These are phyloP conservation scores for Columba guinea DNA, from an alignment of 2,797 vertebrate genomes.

Conservation along the genomic window DNA sequence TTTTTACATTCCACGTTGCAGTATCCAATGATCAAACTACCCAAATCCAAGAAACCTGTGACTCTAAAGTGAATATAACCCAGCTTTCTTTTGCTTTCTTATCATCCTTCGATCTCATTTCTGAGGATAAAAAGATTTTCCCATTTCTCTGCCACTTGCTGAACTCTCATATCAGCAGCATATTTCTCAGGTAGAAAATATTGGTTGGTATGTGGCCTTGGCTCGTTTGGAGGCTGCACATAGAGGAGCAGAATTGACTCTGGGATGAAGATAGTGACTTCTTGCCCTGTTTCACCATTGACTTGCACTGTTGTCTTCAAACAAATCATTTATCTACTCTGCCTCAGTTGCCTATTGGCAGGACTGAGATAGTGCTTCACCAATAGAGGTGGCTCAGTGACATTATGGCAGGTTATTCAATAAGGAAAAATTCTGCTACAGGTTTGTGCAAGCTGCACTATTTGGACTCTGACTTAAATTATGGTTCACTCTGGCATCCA, in stretches of 20 bases:
- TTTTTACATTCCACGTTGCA: fast-evolving
- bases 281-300: not conserved
- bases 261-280: not conserved
- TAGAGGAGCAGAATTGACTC: not conserved
- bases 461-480: not conserved
- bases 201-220: not conserved
- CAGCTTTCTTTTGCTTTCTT: not conserved
- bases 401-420: not conserved
- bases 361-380: not conserved
- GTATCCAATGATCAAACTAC: not conserved
- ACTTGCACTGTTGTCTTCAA: not conserved
- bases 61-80: not conserved
- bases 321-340: not conserved
- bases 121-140: not conserved
- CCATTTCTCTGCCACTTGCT: not conserved
- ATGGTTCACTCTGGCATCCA: not conserved
- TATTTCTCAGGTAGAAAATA: not conserved
- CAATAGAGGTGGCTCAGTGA: not conserved
- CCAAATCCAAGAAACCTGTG: not conserved
- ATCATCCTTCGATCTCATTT: not conserved
- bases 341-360: not conserved
- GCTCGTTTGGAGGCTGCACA: not conserved
- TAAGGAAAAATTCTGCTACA: not conserved
- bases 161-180: not conserved
- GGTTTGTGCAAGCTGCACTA: not conserved